A percentile compares a stretch with the other conserved stretches of the same genome.
Conservation (phyloP, 2,113 vertebrate species). For the Osmerus eperlanus region DNA sequence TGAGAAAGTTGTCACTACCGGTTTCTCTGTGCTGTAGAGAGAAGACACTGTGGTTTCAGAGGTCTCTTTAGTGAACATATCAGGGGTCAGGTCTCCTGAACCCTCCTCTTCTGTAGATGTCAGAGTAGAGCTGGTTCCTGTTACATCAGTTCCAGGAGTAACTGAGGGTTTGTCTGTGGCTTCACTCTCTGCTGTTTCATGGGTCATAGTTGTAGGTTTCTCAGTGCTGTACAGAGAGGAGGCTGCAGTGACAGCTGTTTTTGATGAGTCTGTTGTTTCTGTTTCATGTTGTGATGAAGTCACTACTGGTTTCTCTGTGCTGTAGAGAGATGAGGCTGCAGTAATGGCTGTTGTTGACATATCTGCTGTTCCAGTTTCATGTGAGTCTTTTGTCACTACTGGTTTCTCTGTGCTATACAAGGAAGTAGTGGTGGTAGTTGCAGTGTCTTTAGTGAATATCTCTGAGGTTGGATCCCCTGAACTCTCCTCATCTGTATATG, state of each 20-base stretch:
- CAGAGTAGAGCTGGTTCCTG: not conserved
- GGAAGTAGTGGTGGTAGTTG: not conserved
- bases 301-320: constrained; percentile 4
- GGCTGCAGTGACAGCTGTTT: not conserved
- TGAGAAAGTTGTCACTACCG: not conserved
- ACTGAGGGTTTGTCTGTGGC: not conserved
- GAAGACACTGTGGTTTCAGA: no score
- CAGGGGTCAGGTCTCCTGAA: constrained; percentile 7
- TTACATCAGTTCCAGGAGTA: not conserved
- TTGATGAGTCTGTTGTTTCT: not conserved
- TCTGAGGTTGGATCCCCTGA: constrained; percentile 9
- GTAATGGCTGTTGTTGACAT: not conserved
- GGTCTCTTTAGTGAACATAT: not conserved
- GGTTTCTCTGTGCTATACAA: not conserved
- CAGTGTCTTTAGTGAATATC: not conserved
- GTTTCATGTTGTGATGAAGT: not conserved
- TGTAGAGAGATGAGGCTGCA: not conserved
- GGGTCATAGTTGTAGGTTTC: not conserved
- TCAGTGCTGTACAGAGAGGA: constrained; percentile 1
- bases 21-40: no score
- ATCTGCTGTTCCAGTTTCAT: not conserved
- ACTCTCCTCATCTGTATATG: not conserved
- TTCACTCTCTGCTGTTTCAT: not conserved
- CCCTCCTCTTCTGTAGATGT: not conserved
- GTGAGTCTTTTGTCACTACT: constrained; percentile 1